Conservation (phyloP, 2,113 vertebrate genomes). For the Podarcis muralis region DNA sequence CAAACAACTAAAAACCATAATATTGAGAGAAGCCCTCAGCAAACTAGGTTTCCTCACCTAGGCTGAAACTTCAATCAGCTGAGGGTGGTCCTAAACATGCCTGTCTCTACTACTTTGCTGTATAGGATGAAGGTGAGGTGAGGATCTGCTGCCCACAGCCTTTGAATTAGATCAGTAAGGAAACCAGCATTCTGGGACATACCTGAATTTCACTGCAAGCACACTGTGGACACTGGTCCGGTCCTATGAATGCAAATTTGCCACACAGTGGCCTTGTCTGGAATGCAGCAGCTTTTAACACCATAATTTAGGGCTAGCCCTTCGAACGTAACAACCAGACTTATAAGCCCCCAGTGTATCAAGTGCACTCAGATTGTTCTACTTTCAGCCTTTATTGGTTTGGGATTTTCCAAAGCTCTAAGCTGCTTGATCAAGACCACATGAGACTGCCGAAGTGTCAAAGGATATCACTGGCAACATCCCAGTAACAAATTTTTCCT, state of each 20-base stretch:
- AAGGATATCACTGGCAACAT: conserved; percentile 61
- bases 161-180: conserved; percentile 41
- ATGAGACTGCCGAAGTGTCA: conserved; percentile 60
- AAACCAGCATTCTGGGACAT: conserved; percentile 25
- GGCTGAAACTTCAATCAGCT: neutral
- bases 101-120: neutral
- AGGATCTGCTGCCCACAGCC: neutral
- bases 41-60: neutral
- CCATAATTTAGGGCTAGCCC: conserved; percentile 45
- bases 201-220: neutral
- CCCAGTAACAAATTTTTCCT: conserved; percentile 65
- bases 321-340: conserved; percentile 59
- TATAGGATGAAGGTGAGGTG: neutral
- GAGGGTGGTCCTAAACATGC: neutral
- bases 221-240: neutral
- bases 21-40: neutral
- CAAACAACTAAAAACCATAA: neutral
- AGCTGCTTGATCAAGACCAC: conserved; percentile 70
- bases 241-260: neutral
- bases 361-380: conserved; percentile 51
- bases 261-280: neutral
- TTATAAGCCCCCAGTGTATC: conserved; percentile 52
- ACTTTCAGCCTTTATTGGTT: conserved; percentile 61
- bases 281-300: conserved; percentile 4
- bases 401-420: conserved; percentile 60